These are phyloP conservation scores for Isurus oxyrinchus DNA, from an alignment of 2,113 vertebrate species.

Conservation along the genomic window DNA sequence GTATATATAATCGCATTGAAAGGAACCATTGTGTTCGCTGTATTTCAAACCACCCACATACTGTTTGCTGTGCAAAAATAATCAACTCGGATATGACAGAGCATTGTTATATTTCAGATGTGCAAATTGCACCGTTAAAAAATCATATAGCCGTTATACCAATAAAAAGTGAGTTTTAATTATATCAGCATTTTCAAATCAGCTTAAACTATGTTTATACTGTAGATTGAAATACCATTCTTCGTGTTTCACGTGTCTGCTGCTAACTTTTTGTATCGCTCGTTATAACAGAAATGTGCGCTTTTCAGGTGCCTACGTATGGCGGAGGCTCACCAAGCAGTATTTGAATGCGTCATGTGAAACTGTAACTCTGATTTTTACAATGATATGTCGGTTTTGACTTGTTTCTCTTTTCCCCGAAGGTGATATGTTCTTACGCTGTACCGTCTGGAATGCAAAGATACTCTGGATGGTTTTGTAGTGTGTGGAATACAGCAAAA, in stretches of 20 bases:
- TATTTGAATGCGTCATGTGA: background rate
- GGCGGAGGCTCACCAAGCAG: background rate
- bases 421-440: background rate
- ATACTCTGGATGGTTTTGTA: background rate
- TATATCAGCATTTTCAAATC: background rate
- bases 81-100: too few species aligned
- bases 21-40: background rate
- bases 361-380: background rate
- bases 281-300: background rate
- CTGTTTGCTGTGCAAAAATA: background rate
- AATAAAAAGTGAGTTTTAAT: background rate
- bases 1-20: background rate
- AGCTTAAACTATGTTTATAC: background rate
- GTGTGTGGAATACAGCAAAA: background rate
- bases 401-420: background rate
- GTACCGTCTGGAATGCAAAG: background rate
- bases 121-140: background rate
- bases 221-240: background rate
- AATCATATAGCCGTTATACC: background rate
- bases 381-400: background rate
- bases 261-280: background rate
- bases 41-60: background rate
- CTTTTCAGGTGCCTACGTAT: background rate
- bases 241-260: background rate
- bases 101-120: background rate